A percentile compares a stretch with the other conserved stretches of the same genome.
phyloP scores from a whole-genome alignment of 2,113 vertebrate genomes.

The Oceanodroma tethys region DNA sequence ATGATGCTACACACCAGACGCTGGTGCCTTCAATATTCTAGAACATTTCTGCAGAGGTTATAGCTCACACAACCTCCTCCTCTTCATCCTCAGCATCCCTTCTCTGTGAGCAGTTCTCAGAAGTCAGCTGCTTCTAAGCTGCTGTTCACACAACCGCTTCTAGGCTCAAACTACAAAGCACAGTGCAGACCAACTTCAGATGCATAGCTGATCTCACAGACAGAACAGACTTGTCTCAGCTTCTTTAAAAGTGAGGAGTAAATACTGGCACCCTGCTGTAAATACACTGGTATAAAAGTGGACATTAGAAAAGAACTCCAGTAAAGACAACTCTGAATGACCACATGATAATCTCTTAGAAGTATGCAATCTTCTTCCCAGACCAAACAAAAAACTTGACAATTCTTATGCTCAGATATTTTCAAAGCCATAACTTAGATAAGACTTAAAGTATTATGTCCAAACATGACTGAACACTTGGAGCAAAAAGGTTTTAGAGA shows the following conservation, averaged over 20 bases:
- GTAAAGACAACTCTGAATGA: background rate
- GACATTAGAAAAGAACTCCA: background rate
- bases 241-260: background rate
- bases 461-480: background rate
- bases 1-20: background rate
- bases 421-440: background rate
- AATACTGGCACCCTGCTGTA: background rate
- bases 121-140: background rate
- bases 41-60: background rate
- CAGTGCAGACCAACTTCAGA: background rate
- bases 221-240: background rate
- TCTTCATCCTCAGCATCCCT: background rate
- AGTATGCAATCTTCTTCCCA: background rate
- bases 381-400: background rate
- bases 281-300: background rate
- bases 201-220: background rate
- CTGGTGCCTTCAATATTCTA: background rate
- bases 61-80: background rate
- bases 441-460: background rate
- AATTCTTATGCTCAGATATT: background rate
- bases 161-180: background rate
- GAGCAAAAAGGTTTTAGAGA: background rate
- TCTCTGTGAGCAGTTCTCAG: background rate
- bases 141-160: background rate
- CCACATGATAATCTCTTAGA: background rate